Evolutionary conservation across 2,888 invertebrate species (phyloP).

Genomic region (Lobophora halterata): DNA sequence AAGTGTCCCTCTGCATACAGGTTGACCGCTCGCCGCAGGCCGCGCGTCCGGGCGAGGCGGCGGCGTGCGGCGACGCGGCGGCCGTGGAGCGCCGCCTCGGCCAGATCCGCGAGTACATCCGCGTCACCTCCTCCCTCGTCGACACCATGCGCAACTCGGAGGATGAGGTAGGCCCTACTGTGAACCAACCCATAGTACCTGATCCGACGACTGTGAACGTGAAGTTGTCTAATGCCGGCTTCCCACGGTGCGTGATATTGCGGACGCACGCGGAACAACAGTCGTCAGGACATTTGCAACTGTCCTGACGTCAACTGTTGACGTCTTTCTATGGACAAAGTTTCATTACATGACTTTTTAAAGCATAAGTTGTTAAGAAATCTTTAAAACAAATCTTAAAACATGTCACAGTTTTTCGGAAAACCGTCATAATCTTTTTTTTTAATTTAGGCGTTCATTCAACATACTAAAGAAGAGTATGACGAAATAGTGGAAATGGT

Average conservation of each 20-base stretch:
- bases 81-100: conserved; percentile 85
- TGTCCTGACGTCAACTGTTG: no score
- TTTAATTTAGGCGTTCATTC: conserved; percentile 73
- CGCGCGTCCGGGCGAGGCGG: conserved; percentile 68
- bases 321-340: no score
- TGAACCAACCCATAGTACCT: no score
- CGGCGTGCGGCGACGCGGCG: conserved; percentile 82
- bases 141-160: conserved; percentile 85
- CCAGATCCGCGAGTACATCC: conserved; percentile 87
- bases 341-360: no score
- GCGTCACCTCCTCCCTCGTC: conserved; percentile 85
- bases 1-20: conserved; percentile 36
- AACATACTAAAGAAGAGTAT: conserved; percentile 77
- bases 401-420: no score
- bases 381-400: no score
- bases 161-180: conserved; percentile 79
- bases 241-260: no score
- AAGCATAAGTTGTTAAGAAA: no score
- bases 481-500: conserved; percentile 84
- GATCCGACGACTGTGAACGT: no score
- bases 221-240: no score
- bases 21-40: conserved; percentile 70
- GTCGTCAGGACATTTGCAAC: no score
- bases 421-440: conserved; percentile 42
- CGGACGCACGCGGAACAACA: no score